phyloP scores from a whole-genome alignment of 2,888 invertebrate species.

The Cynaeus angustus region DNA sequence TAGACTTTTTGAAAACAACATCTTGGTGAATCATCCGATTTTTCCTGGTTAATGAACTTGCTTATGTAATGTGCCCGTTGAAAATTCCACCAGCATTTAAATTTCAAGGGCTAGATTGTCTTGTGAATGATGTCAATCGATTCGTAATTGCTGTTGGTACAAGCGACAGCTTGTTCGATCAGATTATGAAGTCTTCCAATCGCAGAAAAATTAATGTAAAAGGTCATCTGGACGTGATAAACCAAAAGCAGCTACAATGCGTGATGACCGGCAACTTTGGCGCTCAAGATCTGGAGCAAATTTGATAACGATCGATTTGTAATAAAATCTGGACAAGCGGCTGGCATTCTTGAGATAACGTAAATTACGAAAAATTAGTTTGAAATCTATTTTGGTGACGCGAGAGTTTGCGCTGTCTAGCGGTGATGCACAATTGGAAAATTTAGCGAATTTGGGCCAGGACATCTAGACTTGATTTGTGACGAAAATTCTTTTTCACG shows the following conservation, averaged over 20 bases:
- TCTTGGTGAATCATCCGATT: constrained; percentile 23
- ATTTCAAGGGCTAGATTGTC: constrained; percentile 20
- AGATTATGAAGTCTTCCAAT: not conserved
- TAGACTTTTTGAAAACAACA: constrained; percentile 33
- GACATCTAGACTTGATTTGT: not conserved
- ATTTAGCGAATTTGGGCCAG: constrained; percentile 22
- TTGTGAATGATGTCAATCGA: constrained; percentile 1
- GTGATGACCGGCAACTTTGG: not conserved
- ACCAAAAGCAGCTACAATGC: constrained; percentile 1
- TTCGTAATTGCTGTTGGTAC: not conserved
- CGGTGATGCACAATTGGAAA: constrained; percentile 20
- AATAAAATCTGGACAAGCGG: not conserved
- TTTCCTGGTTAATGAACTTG: constrained; percentile 26
- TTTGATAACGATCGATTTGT: not conserved
- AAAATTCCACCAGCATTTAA: too few species aligned
- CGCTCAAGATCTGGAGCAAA: not conserved
- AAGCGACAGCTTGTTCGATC: not conserved
- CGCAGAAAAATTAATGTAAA: not conserved
- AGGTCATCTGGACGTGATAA: not conserved
- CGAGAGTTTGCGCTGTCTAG: constrained; percentile 23
- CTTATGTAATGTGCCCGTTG: constrained; percentile 20
- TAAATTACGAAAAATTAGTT: constrained; percentile 11
- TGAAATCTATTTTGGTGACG: constrained; percentile 22
- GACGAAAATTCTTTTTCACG: too few species aligned
- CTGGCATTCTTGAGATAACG: constrained; percentile 10